Percentiles rank a stretch among this genome's conserved stretches.
Evolutionary conservation across 2,888 invertebrate genomes (phyloP).

Genomic region (Cheilosia grossa): DNA sequence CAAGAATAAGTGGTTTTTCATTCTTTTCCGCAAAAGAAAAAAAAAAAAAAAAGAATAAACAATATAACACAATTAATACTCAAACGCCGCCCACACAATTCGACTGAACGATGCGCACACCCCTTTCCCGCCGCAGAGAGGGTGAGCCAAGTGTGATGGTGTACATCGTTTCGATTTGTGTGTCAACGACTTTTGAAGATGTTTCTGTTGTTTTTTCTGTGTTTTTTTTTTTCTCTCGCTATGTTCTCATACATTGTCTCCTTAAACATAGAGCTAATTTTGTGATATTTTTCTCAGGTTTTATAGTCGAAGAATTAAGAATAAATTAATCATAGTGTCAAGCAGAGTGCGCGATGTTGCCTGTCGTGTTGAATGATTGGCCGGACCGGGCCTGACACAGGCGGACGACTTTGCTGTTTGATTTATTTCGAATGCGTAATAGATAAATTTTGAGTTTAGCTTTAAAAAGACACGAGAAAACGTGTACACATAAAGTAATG

Average conservation of each 20-base stretch:
- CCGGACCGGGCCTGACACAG: not conserved
- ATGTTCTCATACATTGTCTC: constrained; percentile 34
- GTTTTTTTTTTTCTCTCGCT: constrained; percentile 20
- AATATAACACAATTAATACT: constrained; percentile 43
- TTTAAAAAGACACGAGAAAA: not conserved
- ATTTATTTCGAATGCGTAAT: not conserved
- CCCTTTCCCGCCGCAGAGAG: constrained; percentile 36
- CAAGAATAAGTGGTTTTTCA: constrained; percentile 47
- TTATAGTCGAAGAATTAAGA: constrained; percentile 13
- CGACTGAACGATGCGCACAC: constrained; percentile 46
- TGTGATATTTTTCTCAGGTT: constrained; percentile 7
- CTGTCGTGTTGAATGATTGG: constrained; percentile 9
- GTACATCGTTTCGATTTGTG: constrained; percentile 31
- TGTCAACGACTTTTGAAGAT: constrained; percentile 65
- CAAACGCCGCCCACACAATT: constrained; percentile 55
- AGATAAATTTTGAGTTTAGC: too few relatives aligned
- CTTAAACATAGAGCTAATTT: constrained; percentile 12
- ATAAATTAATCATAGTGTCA: constrained; percentile 44
- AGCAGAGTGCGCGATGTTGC: constrained; percentile 13
- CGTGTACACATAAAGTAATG: constrained; percentile 18
- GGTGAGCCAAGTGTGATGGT: constrained; percentile 5
- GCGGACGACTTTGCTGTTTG: constrained; percentile 13
- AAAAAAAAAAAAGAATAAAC: not conserved
- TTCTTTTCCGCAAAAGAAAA: constrained; percentile 54
- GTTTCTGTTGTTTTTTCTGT: constrained; percentile 29